Evolutionary conservation across 2,113 vertebrate genomes (phyloP).

Genomic region (Bubo bubo): DNA sequence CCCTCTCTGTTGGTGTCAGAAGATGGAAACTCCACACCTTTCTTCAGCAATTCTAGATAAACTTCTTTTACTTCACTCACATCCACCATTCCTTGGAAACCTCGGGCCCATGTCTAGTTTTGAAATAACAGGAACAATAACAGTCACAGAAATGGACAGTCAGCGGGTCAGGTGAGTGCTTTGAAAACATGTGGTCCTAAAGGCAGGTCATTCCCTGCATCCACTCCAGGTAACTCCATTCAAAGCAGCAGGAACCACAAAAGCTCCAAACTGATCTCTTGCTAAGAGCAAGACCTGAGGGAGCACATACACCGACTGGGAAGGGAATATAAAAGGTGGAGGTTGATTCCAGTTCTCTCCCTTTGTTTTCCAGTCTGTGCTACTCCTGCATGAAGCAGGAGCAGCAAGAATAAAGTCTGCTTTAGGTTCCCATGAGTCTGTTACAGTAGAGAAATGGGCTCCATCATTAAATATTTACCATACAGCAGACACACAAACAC

Average conservation of each 20-base stretch:
- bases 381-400: not conserved
- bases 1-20: not conserved
- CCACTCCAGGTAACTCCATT: not conserved
- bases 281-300: not conserved
- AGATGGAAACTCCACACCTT: conserved; percentile 78
- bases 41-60: conserved; percentile 80
- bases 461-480: not conserved
- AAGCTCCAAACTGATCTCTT: not conserved
- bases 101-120: conserved; percentile 74
- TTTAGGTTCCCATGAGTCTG: not conserved
- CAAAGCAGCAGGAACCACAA: not conserved
- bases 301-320: not conserved
- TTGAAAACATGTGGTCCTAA: not conserved
- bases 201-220: not conserved
- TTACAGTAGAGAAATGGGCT: not conserved
- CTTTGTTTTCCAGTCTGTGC: not conserved
- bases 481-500: not conserved
- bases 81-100: conserved; percentile 74
- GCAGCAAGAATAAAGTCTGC: not conserved
- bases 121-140: not conserved
- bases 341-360: not conserved
- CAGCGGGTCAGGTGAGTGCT: not conserved
- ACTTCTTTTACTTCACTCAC: conserved; percentile 78
- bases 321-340: not conserved
- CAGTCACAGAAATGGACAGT: not conserved